These are phyloP conservation scores for Nothobranchius kuhntae DNA, from an alignment of 2,113 vertebrate species.

Conservation along the genomic window DNA sequence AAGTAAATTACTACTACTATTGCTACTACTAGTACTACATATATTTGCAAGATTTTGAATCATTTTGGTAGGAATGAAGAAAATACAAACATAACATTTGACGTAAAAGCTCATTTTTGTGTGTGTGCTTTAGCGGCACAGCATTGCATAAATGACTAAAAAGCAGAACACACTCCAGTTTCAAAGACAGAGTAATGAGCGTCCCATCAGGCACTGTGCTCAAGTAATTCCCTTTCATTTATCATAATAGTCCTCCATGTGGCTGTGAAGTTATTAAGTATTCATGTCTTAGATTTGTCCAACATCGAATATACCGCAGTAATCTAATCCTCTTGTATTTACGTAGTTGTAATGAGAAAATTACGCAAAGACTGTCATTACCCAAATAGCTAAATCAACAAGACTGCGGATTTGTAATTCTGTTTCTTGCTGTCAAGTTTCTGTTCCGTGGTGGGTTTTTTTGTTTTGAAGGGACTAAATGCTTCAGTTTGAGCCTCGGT, in stretches of 20 bases:
- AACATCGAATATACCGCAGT: constrained; percentile 37
- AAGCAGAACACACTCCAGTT: constrained; percentile 33
- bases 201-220: constrained; percentile 51
- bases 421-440: constrained; percentile 12
- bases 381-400: constrained; percentile 25
- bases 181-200: constrained; percentile 51
- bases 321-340: constrained; percentile 56
- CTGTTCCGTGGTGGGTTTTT: constrained; percentile 10
- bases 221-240: constrained; percentile 56
- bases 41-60: too few species aligned
- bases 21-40: too few species aligned
- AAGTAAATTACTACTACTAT: too few species aligned
- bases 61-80: too few species aligned
- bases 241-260: constrained; percentile 39
- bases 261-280: constrained; percentile 52
- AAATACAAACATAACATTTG: too few species aligned
- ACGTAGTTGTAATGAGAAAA: constrained; percentile 39
- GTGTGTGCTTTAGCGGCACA: neutral
- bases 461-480: constrained; percentile 19
- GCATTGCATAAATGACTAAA: constrained; percentile 2
- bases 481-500: constrained; percentile 1
- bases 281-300: constrained; percentile 56
- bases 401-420: neutral
- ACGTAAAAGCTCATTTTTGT: too few species aligned
- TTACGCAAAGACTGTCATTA: constrained; percentile 42